These are phyloP conservation scores for Schizaphis graminum DNA, from an alignment of 2,888 invertebrate species.

Conservation along the genomic window DNA sequence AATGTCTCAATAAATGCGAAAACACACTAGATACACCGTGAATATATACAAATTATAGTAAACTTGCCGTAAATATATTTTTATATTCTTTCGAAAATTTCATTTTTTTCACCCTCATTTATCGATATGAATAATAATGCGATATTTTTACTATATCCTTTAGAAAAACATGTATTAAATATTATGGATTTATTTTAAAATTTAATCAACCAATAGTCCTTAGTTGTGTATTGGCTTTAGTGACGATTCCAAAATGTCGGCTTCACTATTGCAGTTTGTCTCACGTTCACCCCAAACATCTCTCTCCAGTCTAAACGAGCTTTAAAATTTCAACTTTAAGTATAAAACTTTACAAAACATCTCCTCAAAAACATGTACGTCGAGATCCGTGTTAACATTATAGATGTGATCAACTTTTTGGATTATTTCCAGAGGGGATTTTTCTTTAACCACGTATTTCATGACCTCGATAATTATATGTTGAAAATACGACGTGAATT, in stretches of 20 bases:
- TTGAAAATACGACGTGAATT: background rate
- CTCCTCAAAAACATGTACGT: background rate
- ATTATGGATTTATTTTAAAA: background rate
- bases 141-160: background rate
- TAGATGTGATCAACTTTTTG: slow-evolving; percentile 19
- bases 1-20: background rate
- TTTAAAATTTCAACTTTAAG: slow-evolving; percentile 26
- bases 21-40: background rate
- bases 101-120: background rate
- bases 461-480: background rate
- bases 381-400: background rate
- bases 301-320: background rate
- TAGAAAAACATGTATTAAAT: background rate
- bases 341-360: slow-evolving; percentile 10
- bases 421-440: slow-evolving; percentile 9
- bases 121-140: background rate
- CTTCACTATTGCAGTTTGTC: background rate
- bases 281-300: background rate
- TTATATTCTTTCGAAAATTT: background rate
- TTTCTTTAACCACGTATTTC: background rate
- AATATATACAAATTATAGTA: background rate
- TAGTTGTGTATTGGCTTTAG: background rate
- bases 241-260: background rate
- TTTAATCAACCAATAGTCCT: background rate
- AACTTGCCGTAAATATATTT: background rate